phyloP scores from a whole-genome alignment of 2,113 vertebrate species.

The Strix aluco region DNA sequence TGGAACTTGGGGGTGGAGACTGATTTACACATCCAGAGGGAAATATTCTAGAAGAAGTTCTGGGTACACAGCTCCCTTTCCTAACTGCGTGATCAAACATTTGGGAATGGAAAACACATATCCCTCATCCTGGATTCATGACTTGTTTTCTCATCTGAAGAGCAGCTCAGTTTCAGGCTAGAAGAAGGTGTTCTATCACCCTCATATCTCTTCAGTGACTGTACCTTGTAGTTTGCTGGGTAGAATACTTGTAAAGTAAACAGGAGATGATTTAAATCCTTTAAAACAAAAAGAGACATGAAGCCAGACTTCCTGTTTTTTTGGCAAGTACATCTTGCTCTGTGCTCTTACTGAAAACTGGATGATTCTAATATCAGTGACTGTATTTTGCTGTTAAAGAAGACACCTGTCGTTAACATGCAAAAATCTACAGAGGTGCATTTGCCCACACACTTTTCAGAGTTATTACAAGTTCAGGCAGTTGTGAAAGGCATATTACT shows the following conservation, averaged over 20 bases:
- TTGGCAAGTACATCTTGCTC: background rate
- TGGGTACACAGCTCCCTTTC: too few relatives aligned
- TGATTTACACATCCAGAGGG: background rate
- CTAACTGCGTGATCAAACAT: background rate
- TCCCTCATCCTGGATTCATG: background rate
- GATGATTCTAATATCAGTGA: background rate
- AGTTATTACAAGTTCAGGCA: background rate
- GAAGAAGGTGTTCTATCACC: background rate
- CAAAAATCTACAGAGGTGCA: background rate
- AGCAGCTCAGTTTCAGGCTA: background rate
- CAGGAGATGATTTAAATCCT: background rate
- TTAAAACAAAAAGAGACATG: background rate
- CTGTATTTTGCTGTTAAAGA: background rate
- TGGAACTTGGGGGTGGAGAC: accelerated
- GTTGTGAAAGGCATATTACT: background rate
- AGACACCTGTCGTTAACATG: accelerated
- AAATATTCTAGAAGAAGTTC: background rate
- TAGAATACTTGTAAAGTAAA: background rate
- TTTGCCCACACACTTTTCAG: background rate
- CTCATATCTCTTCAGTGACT: accelerated
- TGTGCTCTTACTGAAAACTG: background rate
- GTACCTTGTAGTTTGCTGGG: accelerated
- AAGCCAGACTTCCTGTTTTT: background rate
- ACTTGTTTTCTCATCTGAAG: background rate
- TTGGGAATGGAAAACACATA: background rate